These are phyloP conservation scores for Nasonia vitripennis DNA, from an alignment of 1,140 invertebrate genomes.

Conservation along the genomic window DNA sequence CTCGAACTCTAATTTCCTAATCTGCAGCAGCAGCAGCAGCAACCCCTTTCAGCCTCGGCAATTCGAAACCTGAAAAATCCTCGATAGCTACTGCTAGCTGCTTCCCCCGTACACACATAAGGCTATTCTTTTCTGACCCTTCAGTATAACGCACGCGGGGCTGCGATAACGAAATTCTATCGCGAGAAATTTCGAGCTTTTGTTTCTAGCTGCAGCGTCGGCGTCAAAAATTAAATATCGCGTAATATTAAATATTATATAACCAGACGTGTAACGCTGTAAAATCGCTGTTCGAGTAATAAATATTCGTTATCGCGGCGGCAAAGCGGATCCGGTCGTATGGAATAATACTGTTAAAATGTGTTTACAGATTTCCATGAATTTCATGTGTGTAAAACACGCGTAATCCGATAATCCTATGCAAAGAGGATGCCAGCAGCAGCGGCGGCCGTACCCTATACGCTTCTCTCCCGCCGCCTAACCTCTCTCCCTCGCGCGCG, in stretches of 20 bases:
- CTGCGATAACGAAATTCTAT: constrained; percentile 18
- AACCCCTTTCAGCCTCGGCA: constrained; percentile 23
- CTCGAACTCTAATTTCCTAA: constrained; percentile 54
- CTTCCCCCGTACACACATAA: not conserved
- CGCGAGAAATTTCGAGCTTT: not conserved
- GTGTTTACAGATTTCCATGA: constrained; percentile 44
- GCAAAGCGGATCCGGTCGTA: not conserved
- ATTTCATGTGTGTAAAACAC: constrained; percentile 39
- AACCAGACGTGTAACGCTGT: too few relatives aligned
- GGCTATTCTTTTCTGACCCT: constrained; percentile 1
- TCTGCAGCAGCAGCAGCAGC: constrained; percentile 39
- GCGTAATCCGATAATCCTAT: constrained; percentile 53
- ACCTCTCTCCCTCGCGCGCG: not conserved
- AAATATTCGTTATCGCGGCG: constrained; percentile 15
- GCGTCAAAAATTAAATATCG: not conserved
- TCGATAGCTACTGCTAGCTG: constrained; percentile 9
- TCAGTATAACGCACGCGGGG: too few relatives aligned
- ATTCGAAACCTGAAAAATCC: constrained; percentile 50
- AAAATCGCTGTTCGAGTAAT: not conserved
- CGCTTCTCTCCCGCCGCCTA: not conserved
- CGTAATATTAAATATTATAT: too few relatives aligned
- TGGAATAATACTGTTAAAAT: constrained; percentile 49
- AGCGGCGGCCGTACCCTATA: not conserved
- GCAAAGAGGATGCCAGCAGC: constrained; percentile 40
- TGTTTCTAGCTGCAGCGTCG: not conserved